These are phyloP conservation scores for Pelosia muscerda DNA, from an alignment of 2,888 invertebrate species.

Conservation along the genomic window DNA sequence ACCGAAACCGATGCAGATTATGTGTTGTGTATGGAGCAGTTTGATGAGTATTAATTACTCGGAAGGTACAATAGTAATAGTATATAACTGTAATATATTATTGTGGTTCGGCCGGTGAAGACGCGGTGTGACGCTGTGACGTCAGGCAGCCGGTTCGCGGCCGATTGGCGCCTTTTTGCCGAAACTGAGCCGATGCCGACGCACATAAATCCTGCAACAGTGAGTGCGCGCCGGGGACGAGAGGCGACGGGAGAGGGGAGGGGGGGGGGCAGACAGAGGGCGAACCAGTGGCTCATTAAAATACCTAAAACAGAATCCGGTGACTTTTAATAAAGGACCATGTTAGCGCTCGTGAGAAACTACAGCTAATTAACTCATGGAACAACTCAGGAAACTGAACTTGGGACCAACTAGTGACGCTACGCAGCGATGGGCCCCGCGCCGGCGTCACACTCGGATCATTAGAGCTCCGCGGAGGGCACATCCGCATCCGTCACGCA, in stretches of 20 bases:
- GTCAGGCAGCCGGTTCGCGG: slow-evolving; percentile 35
- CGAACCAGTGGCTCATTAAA: slow-evolving; percentile 73
- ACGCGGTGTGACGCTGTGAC: slow-evolving; percentile 1
- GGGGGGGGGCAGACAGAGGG: slow-evolving; percentile 24
- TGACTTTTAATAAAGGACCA: slow-evolving; percentile 61
- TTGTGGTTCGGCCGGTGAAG: no score
- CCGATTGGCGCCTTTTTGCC: slow-evolving; percentile 61
- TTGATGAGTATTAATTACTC: no score
- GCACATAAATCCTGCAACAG: slow-evolving; percentile 56
- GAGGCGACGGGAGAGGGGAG: slow-evolving; percentile 12
- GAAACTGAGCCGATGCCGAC: slow-evolving; percentile 43
- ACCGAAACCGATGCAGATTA: no score
- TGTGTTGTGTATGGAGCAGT: no score
- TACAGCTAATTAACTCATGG: slow-evolving; percentile 68
- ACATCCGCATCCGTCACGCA: no score
- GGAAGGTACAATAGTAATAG: no score
- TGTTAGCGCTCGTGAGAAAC: slow-evolving; percentile 71
- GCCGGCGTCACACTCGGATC: neutral
- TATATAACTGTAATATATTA: no score
- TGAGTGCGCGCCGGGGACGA: slow-evolving; percentile 20
- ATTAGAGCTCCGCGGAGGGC: neutral
- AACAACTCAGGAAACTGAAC: slow-evolving; percentile 49
- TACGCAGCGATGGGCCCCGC: neutral
- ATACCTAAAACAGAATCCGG: slow-evolving; percentile 71
- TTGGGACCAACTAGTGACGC: slow-evolving; percentile 5